Base-by-base conservation (phyloP, 2,113 vertebrate genomes). In the Arenaria interpres region DNA sequence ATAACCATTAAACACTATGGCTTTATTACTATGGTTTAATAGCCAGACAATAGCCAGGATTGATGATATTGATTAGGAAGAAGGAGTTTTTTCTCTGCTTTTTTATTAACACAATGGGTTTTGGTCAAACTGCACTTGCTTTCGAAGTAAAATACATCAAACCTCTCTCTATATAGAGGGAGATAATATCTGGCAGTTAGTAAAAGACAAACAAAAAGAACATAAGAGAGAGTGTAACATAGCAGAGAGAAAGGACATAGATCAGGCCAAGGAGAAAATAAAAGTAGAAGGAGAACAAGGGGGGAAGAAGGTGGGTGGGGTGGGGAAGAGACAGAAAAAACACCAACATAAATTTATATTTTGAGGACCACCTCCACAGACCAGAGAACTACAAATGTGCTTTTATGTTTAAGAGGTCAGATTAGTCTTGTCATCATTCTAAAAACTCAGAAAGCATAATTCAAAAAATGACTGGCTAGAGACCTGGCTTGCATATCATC, bases 71-170 rank as follows among this genome's bases (percentile, higher is more conserved):
- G 63, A 80, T 62, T 69, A 79, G 50, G 53, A 74, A 89, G 53
- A 76, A 64, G 46, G 16, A 85, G 27, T 27, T 2, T 16, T 88
- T 96, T 33, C 62, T 39, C 54, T 82, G 53, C 11, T 54, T 60
- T 94, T 93, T 79, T 84, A 48, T 64, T 85, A 77, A 50, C 32
- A 66, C 32, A 35, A 11, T 57, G 35, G 9, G 73, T 51, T 56
- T 94, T 33, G 2, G 53, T 89, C n/a, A 88, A 88, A 88, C 11
- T 39, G 41, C 17, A 45, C 45, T 94, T 92, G 39, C 37, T 76
- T 95, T 88, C 77, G 54, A 92, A 93, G 46, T 69, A 88, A 73
- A 90, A 93, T 62, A 56, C 20, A 51, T 85, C 78, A 79, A 67
- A 83, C 39, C 1, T 0, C 14, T 88, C 69, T 79, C 46, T 54